Conservation (phyloP, 2,113 vertebrate genomes). For the Nothocercus julius region DNA sequence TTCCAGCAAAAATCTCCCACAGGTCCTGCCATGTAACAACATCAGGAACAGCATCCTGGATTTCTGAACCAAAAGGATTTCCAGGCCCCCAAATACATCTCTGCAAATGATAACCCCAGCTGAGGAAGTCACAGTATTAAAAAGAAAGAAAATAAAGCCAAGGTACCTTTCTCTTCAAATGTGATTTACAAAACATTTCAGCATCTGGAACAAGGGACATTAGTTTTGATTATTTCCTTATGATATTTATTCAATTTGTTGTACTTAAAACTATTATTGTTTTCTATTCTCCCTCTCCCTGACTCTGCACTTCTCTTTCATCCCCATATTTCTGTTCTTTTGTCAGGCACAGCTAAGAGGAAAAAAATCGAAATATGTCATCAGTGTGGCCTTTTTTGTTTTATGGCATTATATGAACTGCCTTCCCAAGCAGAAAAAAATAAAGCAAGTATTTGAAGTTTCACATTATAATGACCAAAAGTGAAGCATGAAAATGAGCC, state of each 20-base stretch:
- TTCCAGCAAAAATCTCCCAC: neutral
- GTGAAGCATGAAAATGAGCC: neutral
- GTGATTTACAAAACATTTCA: constrained; percentile 19
- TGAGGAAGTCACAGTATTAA: neutral
- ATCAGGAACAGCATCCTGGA: rapidly evolving
- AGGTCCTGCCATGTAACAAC: rapidly evolving
- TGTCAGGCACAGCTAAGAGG: constrained; percentile 50
- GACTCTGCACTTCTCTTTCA: constrained; percentile 75
- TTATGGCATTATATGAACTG: constrained; percentile 44
- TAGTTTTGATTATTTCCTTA: constrained; percentile 77
- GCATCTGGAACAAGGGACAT: constrained; percentile 71
- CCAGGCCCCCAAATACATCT: neutral
- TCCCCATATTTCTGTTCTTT: constrained; percentile 71
- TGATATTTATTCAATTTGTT: constrained; percentile 70
- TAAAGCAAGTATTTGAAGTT: constrained; percentile 42
- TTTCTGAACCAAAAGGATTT: neutral
- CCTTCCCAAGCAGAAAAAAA: constrained; percentile 39
- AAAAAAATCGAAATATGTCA: constrained; percentile 50
- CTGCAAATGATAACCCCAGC: neutral
- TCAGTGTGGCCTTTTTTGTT: constrained; percentile 46
- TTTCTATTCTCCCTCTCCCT: constrained; percentile 69
- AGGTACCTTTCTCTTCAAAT: constrained; percentile 10
- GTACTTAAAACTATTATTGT: constrained; percentile 69
- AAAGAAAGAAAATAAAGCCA: neutral
- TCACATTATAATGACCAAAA: constrained; percentile 19